Evolutionary conservation across 2,113 vertebrate genomes (phyloP).

Genomic region (Oreotragus oreotragus): DNA sequence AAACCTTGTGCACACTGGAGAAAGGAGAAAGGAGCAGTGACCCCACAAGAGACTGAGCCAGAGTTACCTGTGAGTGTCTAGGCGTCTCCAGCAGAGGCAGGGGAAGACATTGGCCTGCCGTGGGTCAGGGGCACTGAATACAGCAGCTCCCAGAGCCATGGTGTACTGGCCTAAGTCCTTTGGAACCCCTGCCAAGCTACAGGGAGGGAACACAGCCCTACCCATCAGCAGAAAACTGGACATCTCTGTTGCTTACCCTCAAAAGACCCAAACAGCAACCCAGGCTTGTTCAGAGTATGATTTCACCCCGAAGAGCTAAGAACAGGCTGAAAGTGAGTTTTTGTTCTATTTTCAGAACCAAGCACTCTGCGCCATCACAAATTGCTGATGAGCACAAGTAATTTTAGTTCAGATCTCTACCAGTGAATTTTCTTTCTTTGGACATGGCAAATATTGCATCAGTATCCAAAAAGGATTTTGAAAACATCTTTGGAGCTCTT

Average conservation of each 20-base stretch:
- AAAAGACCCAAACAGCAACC: background rate
- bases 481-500: background rate
- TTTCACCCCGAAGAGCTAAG: background rate
- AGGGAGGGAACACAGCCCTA: background rate
- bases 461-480: background rate
- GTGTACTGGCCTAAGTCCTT: background rate
- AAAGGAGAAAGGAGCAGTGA: background rate
- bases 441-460: background rate
- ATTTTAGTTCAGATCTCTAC: conserved; percentile 45
- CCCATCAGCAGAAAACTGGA: background rate
- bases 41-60: background rate
- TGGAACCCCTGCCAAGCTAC: background rate
- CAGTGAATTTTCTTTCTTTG: background rate
- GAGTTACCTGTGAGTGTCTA: background rate
- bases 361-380: background rate
- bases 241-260: background rate
- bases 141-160: background rate
- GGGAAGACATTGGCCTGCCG: background rate
- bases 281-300: background rate
- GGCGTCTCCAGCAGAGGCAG: background rate
- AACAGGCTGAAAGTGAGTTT: background rate
- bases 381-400: conserved; percentile 26
- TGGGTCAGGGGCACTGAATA: background rate
- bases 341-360: conserved; percentile 41
- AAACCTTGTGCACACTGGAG: background rate